phyloP scores from a whole-genome alignment of 2,888 invertebrate genomes.

The Operophtera brumata region DNA sequence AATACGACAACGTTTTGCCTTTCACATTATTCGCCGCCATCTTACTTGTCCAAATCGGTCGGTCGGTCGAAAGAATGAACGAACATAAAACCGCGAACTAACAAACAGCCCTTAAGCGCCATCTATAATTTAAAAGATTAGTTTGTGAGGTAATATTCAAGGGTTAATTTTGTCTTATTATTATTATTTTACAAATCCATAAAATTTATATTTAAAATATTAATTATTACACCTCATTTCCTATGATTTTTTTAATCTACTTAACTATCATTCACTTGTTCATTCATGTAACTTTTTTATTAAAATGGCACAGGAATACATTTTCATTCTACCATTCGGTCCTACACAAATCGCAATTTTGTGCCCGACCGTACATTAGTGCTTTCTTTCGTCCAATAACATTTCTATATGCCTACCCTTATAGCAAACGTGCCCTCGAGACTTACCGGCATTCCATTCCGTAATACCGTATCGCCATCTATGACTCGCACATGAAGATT shows the following conservation, averaged over 20 bases:
- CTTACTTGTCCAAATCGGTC: constrained; percentile 78
- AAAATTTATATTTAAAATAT: neutral
- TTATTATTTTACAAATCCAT: neutral
- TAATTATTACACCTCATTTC: neutral
- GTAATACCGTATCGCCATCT: too few species aligned
- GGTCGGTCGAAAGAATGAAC: constrained; percentile 65
- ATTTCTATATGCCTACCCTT: too few species aligned
- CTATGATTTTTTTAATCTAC: neutral
- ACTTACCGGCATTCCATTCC: too few species aligned
- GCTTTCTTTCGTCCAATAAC: too few species aligned
- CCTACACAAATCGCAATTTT: too few species aligned
- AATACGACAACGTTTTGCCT: constrained; percentile 81
- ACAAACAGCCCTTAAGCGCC: constrained; percentile 18
- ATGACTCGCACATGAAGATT: too few species aligned
- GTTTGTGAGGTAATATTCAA: too few species aligned
- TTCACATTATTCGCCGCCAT: constrained; percentile 86
- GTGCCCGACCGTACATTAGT: too few species aligned
- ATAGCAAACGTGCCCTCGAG: too few species aligned
- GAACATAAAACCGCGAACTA: constrained; percentile 22
- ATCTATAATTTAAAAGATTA: neutral
- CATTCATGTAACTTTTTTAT: neutral
- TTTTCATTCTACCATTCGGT: neutral
- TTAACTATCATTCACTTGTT: neutral
- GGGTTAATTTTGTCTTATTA: neutral
- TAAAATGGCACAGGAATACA: neutral